These are phyloP conservation scores for Drosophila ambigua DNA, from an alignment of 1,140 invertebrate genomes.

Conservation along the genomic window DNA sequence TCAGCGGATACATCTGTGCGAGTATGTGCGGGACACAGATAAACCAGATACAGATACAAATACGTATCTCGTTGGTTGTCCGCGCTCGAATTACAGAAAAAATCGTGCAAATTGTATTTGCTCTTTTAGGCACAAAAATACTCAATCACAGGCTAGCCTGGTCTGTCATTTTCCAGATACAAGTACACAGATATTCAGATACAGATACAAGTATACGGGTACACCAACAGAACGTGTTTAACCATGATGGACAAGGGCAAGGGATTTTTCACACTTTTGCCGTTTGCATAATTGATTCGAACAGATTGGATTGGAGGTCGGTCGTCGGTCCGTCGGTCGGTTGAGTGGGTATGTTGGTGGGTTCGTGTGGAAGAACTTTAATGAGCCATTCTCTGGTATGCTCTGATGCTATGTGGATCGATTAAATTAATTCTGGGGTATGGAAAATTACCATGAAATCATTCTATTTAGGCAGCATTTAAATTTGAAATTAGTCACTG, in stretches of 20 bases:
- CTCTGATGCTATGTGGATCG: slow-evolving; percentile 18
- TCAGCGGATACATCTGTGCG: slow-evolving; percentile 60
- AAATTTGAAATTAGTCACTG: slow-evolving; percentile 2
- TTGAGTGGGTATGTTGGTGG: neutral
- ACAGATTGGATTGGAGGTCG: slow-evolving; percentile 41
- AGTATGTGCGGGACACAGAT: slow-evolving; percentile 18
- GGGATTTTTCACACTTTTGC: slow-evolving; percentile 72
- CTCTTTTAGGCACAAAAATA: slow-evolving; percentile 63
- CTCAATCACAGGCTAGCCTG: slow-evolving; percentile 42
- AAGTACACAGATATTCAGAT: slow-evolving; percentile 3
- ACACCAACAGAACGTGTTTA: slow-evolving; percentile 55
- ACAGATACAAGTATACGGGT: slow-evolving; percentile 21
- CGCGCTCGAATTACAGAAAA: slow-evolving; percentile 60
- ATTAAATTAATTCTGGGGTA: slow-evolving; percentile 32
- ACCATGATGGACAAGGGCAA: slow-evolving; percentile 60
- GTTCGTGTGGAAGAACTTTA: slow-evolving; percentile 32
- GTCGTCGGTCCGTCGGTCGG: neutral
- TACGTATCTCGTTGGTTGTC: slow-evolving; percentile 38
- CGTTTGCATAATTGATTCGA: slow-evolving; percentile 75
- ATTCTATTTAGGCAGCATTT: slow-evolving; percentile 22
- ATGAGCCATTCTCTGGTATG: slow-evolving; percentile 6
- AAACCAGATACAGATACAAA: slow-evolving; percentile 40
- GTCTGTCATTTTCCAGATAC: slow-evolving; percentile 52
- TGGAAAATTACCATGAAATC: slow-evolving; percentile 18
- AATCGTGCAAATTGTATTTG: slow-evolving; percentile 79